Conservation (phyloP, 2,113 vertebrate genomes). For the Sminthopsis crassicaudata region DNA sequence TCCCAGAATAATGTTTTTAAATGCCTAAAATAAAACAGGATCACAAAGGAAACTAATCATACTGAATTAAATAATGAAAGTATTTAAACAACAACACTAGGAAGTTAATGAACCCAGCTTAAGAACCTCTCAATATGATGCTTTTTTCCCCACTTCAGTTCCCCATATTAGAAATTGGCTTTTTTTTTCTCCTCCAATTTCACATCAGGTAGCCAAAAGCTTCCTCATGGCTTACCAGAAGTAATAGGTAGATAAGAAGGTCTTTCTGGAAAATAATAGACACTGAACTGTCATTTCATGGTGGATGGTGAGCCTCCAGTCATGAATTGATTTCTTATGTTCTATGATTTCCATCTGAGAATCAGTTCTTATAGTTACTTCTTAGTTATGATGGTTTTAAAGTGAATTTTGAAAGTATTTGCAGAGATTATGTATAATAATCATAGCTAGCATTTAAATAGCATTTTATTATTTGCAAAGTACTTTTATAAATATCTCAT, state of each 20-base stretch:
- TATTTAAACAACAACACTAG: neutral
- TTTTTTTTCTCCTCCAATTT: neutral
- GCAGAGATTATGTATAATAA: neutral
- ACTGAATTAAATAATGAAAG: neutral
- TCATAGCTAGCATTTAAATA: neutral
- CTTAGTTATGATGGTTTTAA: neutral
- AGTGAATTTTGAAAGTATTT: neutral
- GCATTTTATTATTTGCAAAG: neutral
- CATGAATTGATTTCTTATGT: neutral
- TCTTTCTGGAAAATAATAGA: neutral
- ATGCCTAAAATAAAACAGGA: neutral
- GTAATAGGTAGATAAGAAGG: neutral
- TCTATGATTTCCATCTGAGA: neutral
- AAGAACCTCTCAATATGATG: neutral
- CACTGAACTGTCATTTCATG: constrained; percentile 2
- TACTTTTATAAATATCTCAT: neutral
- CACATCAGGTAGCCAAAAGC: neutral
- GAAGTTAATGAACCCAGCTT: neutral
- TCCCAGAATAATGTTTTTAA: neutral
- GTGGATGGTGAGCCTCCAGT: neutral
- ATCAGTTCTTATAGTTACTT: constrained; percentile 9
- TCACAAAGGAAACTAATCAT: neutral
- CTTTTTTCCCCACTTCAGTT: neutral
- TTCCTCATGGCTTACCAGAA: too few relatives aligned
- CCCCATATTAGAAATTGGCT: neutral